Conservation (phyloP, 1,140 invertebrate genomes). For the Archivesica marissinica region DNA sequence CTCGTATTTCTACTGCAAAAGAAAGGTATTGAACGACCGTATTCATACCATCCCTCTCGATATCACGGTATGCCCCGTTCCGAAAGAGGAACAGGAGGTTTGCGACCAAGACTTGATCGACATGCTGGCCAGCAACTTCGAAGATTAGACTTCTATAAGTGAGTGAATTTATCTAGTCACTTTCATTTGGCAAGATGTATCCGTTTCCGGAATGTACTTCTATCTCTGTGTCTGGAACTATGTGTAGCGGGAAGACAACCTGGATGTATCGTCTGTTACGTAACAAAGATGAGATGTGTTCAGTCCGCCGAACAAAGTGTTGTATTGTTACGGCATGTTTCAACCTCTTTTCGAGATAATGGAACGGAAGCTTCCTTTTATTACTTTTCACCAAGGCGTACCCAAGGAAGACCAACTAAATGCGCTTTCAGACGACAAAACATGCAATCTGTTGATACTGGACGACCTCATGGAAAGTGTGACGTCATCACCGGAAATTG, state of each 20-base stretch:
- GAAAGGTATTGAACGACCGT: constrained; percentile 7
- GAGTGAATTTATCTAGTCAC: too few relatives aligned
- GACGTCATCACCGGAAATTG: background rate
- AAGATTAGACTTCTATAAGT: too few relatives aligned
- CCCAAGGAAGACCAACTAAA: background rate
- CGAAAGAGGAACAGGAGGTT: background rate
- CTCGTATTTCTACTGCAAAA: constrained; percentile 15
- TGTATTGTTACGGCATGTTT: constrained; percentile 51
- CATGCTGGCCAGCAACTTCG: too few relatives aligned
- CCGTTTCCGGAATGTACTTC: too few relatives aligned
- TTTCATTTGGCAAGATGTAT: too few relatives aligned
- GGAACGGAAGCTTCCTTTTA: constrained; percentile 20
- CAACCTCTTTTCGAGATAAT: constrained; percentile 28
- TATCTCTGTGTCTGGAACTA: too few relatives aligned
- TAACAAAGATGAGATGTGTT: constrained; percentile 30
- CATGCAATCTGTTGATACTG: constrained; percentile 20
- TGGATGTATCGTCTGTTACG: constrained; percentile 11
- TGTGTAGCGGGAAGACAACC: constrained; percentile 10
- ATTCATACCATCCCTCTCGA: constrained; percentile 47
- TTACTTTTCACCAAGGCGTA: constrained; percentile 8
- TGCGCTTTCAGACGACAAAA: background rate
- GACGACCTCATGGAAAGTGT: background rate
- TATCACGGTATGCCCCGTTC: constrained; percentile 30
- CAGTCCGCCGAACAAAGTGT: background rate
- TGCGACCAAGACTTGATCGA: too few relatives aligned